These are phyloP conservation scores for Tapirus indicus DNA, from an alignment of 2,797 vertebrate species.

Conservation along the genomic window DNA sequence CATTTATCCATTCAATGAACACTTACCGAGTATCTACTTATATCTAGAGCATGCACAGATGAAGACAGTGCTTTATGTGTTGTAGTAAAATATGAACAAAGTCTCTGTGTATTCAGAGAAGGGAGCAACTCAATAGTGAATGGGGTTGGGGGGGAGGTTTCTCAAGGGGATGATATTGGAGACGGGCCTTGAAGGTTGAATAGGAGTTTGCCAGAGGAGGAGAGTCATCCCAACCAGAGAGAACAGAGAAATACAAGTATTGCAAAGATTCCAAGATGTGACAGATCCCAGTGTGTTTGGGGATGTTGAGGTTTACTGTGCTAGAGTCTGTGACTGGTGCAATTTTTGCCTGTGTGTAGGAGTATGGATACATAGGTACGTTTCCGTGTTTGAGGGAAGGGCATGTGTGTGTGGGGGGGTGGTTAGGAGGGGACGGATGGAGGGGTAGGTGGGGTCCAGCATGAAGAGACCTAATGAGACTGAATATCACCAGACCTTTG, in stretches of 20 bases:
- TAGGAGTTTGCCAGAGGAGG: background rate
- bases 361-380: background rate
- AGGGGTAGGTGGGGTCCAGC: background rate
- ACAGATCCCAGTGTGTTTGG: background rate
- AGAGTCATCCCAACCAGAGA: background rate
- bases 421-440: background rate
- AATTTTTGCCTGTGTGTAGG: background rate
- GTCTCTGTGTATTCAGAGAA: background rate
- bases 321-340: too few species aligned
- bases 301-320: background rate
- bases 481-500: background rate
- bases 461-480: background rate
- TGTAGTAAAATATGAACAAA: background rate
- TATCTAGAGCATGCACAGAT: fast-evolving
- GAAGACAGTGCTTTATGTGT: background rate
- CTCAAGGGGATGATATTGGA: background rate
- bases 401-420: fast-evolving
- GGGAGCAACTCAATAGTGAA: too few species aligned
- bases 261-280: background rate
- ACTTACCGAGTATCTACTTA: background rate
- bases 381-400: background rate
- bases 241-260: background rate
- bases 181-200: background rate
- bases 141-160: background rate
- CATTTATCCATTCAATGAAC: background rate